Base-by-base conservation (phyloP, 2,797 vertebrate species). In the Chelonia mydas region DNA sequence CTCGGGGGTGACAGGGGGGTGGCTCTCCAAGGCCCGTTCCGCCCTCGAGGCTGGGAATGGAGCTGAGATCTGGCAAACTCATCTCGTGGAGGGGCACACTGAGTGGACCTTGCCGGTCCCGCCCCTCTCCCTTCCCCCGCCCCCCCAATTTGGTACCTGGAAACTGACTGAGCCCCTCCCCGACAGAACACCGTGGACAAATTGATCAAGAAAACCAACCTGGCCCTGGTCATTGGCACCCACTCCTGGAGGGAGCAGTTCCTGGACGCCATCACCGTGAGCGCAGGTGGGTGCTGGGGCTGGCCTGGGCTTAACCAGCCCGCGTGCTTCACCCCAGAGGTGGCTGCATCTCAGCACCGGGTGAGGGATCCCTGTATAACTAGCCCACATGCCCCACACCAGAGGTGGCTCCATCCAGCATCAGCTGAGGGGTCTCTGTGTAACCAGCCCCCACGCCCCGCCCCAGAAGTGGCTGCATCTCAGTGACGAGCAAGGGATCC, bases 161-260 rank as follows among this genome's bases (percentile, higher is more conserved):
- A 79, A 50, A 33, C 50, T n/a, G 28, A 50, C 25, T 6, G n/a
- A 21, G 27, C 37, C 81, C 23, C n/a, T 84, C 77, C 27, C 85
- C 81, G 72, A 84, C 97, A 99, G 99, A 99, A 95, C 96, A 99
- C 99, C 0, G 99, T 99, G 96, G 99, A 99, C 97, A 99, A 99
- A 92, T 99, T 99, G 81, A 98, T 99, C 84, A 99, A 98, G 97
- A 99, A 99, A 95, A 99, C 99, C 1, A 99, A 99, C 95, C 97
- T 99, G 98, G 99, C 99, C 2, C 93, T 98, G 74, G 99, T 99
- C 95, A 98, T 99, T 7, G 99, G 99, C 47, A 99, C 99, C 2
- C 99, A 98, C 83, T 99, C 99, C 0, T 99, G 99, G 99, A 98
- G 98, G 90, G 99, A 99, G 94, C 99, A 99, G 98, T 99, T 99